Conservation (phyloP, 2,113 vertebrate species). For the Lepus europaeus region DNA sequence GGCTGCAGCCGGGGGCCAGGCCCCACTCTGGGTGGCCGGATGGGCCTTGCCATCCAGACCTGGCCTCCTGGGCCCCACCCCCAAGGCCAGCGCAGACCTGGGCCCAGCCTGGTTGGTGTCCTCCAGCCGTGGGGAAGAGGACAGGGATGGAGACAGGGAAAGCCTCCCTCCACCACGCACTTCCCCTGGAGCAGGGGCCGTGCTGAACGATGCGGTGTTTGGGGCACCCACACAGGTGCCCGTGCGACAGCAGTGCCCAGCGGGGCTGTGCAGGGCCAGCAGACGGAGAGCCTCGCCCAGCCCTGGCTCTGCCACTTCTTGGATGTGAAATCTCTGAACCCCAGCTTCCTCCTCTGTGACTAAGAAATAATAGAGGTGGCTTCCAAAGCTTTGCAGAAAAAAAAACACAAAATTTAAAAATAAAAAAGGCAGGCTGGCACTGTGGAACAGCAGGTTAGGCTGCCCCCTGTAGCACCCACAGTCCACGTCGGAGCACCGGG, state of each 20-base stretch:
- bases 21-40: background rate
- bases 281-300: no score
- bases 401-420: no score
- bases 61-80: no score
- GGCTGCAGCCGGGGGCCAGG: background rate
- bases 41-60: background rate
- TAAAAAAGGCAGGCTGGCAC: no score
- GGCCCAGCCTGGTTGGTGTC: background rate
- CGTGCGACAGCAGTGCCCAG: background rate
- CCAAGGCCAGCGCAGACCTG: background rate
- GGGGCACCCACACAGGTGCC: background rate
- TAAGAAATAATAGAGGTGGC: background rate
- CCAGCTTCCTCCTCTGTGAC: background rate
- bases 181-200: background rate
- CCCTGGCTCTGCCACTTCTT: background rate
- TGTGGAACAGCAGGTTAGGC: no score
- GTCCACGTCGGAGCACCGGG: no score
- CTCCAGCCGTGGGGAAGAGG: background rate
- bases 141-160: background rate
- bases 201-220: background rate
- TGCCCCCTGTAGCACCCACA: no score
- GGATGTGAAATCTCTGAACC: background rate
- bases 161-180: background rate
- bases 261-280: rapidly evolving
- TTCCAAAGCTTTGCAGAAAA: no score